Evolutionary conservation across 2,113 vertebrate species (phyloP).

Genomic region (Genyomyrus donnyi): DNA sequence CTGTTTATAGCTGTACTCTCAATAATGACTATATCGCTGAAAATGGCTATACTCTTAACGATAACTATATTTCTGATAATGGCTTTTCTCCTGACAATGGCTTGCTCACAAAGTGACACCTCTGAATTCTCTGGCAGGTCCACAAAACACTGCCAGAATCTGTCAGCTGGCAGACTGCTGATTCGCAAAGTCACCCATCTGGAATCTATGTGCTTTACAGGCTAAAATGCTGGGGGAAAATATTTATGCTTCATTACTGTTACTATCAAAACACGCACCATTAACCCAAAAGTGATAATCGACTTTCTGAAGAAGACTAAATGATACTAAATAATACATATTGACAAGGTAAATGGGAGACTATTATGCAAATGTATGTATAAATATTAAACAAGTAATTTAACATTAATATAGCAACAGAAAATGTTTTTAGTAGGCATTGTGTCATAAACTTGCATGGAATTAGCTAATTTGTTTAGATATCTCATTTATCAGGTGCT

Average conservation of each 20-base stretch:
- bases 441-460: not conserved
- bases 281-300: slow-evolving; percentile 2
- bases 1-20: not conserved
- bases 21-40: not conserved
- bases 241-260: slow-evolving; percentile 6
- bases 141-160: not conserved
- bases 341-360: slow-evolving; percentile 4
- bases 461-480: not conserved
- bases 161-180: not conserved
- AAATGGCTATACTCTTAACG: not conserved
- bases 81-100: not conserved
- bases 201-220: slow-evolving; percentile 6
- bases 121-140: not conserved
- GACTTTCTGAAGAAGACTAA: not conserved
- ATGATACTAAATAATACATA: slow-evolving; percentile 6
- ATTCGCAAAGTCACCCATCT: not conserved
- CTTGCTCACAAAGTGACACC: not conserved
- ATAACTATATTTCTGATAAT: not conserved
- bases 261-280: slow-evolving; percentile 5
- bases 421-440: not conserved
- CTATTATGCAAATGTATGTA: slow-evolving; percentile 6
- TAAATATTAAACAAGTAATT: slow-evolving; percentile 8
- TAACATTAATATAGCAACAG: not conserved
- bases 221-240: not conserved
- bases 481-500: not conserved